Evolutionary conservation across 2,888 invertebrate genomes (phyloP).

Genomic region (Caenorhabditis sulstoni): DNA sequence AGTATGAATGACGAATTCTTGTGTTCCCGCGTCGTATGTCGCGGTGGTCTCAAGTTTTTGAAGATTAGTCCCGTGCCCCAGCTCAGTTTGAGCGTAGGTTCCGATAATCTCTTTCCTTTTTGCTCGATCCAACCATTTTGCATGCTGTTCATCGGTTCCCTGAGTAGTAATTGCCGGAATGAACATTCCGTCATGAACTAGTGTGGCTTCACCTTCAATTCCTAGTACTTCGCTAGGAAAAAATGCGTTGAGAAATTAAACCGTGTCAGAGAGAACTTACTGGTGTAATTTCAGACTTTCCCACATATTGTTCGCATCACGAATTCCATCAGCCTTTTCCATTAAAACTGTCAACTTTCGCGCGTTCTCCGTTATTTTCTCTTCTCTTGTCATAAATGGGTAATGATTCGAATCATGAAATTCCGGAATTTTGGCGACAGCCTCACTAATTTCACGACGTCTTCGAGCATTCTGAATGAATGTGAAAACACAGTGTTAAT

Average conservation of each 20-base stretch:
- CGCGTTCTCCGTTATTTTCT: conserved; percentile 72
- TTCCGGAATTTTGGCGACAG: conserved; percentile 58
- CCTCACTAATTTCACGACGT: conserved; percentile 57
- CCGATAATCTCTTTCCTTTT: conserved; percentile 86
- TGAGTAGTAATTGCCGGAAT: conserved; percentile 68
- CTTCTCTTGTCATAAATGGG: conserved; percentile 78
- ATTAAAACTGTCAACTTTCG: conserved; percentile 44
- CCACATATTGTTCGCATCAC: conserved; percentile 52
- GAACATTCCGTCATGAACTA: conserved; percentile 71
- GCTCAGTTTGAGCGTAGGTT: conserved; percentile 96
- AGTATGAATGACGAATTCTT: conserved; percentile 92
- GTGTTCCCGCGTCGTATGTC: conserved; percentile 88
- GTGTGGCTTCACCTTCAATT: conserved; percentile 68
- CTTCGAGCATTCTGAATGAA: conserved; percentile 48
- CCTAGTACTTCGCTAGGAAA: conserved; percentile 67
- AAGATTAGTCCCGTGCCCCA: conserved; percentile 90
- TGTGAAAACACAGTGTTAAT: too few species aligned
- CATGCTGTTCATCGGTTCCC: conserved; percentile 64
- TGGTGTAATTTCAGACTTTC: conserved; percentile 66
- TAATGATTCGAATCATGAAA: conserved; percentile 74
- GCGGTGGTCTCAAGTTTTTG: conserved; percentile 94
- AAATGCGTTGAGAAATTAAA: background rate
- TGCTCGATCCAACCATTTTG: conserved; percentile 60
- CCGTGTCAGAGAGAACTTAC: too few species aligned
- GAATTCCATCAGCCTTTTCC: conserved; percentile 38